phyloP scores from a whole-genome alignment of 2,797 vertebrate species.

The Myotis vivesi region DNA sequence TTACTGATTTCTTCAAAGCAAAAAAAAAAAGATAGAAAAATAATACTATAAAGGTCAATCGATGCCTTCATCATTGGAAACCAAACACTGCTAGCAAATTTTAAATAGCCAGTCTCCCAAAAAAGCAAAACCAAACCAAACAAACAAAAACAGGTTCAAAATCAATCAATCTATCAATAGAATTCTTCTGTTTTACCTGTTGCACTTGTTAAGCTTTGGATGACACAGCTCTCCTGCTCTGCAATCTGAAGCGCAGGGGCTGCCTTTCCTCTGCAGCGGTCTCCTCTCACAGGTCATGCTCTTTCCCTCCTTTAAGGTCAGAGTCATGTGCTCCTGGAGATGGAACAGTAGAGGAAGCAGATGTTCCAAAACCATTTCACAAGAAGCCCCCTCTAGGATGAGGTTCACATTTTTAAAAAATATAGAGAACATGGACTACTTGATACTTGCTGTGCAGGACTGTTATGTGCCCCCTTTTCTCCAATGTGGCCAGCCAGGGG shows the following conservation, averaged over 20 bases:
- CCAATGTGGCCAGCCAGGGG: background rate
- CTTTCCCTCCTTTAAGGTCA: background rate
- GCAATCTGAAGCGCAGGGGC: background rate
- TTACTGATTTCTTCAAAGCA: background rate
- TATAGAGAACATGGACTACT: background rate
- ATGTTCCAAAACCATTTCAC: background rate
- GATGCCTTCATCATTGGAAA: background rate
- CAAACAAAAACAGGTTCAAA: background rate
- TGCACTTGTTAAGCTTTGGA: background rate
- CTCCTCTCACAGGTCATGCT: background rate
- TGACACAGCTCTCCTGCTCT: background rate
- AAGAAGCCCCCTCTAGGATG: background rate
- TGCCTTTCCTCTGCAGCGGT: background rate
- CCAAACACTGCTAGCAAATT: slow-evolving; percentile 15
- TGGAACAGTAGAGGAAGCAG: background rate
- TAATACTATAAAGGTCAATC: background rate
- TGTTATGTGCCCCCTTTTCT: background rate
- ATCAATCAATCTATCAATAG: background rate
- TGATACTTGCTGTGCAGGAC: background rate
- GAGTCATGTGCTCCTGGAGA: background rate
- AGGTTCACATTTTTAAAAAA: background rate
- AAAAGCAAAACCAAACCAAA: slow-evolving; percentile 33
- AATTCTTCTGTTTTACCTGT: background rate
- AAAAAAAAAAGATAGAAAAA: background rate
- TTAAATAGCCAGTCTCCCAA: background rate